Evolutionary conservation across 1,140 invertebrate species (phyloP).

Genomic region (Drosophila guanche): DNA sequence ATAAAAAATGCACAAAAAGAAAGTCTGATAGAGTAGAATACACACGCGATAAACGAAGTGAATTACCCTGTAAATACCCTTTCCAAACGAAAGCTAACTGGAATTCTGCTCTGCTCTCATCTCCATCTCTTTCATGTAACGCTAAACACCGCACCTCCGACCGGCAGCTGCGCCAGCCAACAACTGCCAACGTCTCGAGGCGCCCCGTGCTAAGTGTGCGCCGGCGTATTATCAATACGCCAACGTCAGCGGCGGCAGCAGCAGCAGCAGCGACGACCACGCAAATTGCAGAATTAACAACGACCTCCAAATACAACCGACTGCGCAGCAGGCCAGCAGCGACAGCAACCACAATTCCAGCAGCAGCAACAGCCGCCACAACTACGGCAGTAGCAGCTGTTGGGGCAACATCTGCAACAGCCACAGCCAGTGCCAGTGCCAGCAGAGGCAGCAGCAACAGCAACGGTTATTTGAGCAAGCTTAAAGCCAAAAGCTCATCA

Average conservation of each 20-base stretch:
- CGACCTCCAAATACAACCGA: slow-evolving; percentile 66
- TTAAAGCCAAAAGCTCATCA: slow-evolving; percentile 55
- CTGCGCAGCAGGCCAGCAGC: slow-evolving; percentile 48
- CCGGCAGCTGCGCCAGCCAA: slow-evolving; percentile 70
- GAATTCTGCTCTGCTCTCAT: slow-evolving; percentile 35
- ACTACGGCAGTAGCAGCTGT: slow-evolving; percentile 12
- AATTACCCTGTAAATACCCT: too few species aligned
- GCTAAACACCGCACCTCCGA: slow-evolving; percentile 16
- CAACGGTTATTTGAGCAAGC: slow-evolving; percentile 56
- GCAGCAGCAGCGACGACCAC: slow-evolving; percentile 36
- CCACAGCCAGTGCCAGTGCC: slow-evolving; percentile 28
- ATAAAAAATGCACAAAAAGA: background rate
- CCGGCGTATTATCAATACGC: slow-evolving; percentile 73
- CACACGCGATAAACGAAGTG: too few species aligned
- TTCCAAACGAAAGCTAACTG: too few species aligned
- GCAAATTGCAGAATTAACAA: slow-evolving; percentile 44
- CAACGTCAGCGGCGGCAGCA: slow-evolving; percentile 33
- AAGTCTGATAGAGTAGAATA: background rate
- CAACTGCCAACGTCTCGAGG: slow-evolving; percentile 58
- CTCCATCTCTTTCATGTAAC: slow-evolving; percentile 50
- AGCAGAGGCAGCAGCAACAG: slow-evolving; percentile 32
- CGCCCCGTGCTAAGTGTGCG: slow-evolving; percentile 77
- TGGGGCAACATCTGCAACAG: slow-evolving; percentile 19
- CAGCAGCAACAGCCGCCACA: slow-evolving; percentile 11
- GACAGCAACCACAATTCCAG: slow-evolving; percentile 26